These are phyloP conservation scores for Gobio occitaniae DNA, from an alignment of 2,797 vertebrate species.

Conservation along the genomic window DNA sequence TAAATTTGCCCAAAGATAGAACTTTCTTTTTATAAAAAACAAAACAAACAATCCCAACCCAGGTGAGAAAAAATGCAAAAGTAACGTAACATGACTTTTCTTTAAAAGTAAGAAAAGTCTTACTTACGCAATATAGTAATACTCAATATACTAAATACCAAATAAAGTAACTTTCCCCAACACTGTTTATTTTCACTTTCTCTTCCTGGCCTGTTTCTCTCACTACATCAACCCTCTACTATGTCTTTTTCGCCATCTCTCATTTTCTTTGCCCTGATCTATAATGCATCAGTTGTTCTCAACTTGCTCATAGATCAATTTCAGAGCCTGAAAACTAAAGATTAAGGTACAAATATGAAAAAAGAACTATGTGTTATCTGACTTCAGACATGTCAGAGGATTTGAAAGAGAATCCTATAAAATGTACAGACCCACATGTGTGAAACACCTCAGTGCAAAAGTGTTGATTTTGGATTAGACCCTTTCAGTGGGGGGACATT, in stretches of 20 bases:
- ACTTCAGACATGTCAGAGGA: neutral
- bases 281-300: neutral
- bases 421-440: neutral
- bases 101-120: too few species aligned
- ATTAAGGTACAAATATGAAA: neutral
- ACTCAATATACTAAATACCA: too few species aligned
- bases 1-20: too few species aligned
- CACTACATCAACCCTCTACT: neutral
- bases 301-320: slow-evolving; percentile 13
- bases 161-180: too few species aligned
- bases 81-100: too few species aligned
- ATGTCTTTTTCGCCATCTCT: neutral
- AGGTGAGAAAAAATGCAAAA: too few species aligned
- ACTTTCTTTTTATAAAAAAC: too few species aligned
- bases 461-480: neutral
- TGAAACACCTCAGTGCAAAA: neutral
- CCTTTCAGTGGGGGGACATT: neutral
- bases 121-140: too few species aligned
- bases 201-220: neutral
- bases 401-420: neutral
- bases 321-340: neutral
- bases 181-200: neutral
- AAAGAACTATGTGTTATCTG: neutral
- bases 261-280: slow-evolving; percentile 7
- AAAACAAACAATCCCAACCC: too few species aligned